These are phyloP conservation scores for Poecilia picta DNA, from an alignment of 2,797 vertebrate genomes.

Conservation along the genomic window DNA sequence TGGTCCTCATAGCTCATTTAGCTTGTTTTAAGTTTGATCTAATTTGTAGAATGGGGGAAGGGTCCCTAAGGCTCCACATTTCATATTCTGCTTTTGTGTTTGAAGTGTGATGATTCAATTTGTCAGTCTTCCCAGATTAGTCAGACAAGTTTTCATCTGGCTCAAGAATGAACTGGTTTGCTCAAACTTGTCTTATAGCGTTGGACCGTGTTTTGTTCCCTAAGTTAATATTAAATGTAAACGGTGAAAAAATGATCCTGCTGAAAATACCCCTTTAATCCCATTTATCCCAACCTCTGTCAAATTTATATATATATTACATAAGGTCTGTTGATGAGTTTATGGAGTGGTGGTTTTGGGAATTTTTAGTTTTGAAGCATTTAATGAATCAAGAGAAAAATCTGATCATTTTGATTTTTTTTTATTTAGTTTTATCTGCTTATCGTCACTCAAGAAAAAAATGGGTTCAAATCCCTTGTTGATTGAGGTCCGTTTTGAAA, in stretches of 20 bases:
- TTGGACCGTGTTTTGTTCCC: not conserved
- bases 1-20: conserved; percentile 24
- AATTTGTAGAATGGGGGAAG: conserved; percentile 31
- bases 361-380: not conserved
- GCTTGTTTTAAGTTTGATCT: conserved; percentile 45
- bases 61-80: conserved; percentile 37
- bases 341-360: not conserved
- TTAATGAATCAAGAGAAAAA: not conserved
- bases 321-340: not conserved
- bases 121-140: conserved; percentile 33
- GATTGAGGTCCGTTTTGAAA: not conserved
- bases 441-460: not conserved
- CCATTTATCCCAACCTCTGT: not conserved
- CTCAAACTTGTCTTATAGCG: conserved; percentile 19
- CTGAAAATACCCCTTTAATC: not conserved
- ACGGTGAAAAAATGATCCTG: not conserved
- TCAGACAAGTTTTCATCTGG: conserved; percentile 48
- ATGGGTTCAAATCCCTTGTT: not conserved
- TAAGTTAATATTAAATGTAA: not conserved
- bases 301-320: not conserved
- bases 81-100: conserved; percentile 58
- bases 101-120: conserved; percentile 61
- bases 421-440: not conserved
- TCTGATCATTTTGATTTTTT: not conserved
- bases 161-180: conserved; percentile 51